Evolutionary conservation across 2,888 invertebrate genomes (phyloP), one percentile per base, ranked within the genome.

Genomic region (Hetaerina titia): DNA sequence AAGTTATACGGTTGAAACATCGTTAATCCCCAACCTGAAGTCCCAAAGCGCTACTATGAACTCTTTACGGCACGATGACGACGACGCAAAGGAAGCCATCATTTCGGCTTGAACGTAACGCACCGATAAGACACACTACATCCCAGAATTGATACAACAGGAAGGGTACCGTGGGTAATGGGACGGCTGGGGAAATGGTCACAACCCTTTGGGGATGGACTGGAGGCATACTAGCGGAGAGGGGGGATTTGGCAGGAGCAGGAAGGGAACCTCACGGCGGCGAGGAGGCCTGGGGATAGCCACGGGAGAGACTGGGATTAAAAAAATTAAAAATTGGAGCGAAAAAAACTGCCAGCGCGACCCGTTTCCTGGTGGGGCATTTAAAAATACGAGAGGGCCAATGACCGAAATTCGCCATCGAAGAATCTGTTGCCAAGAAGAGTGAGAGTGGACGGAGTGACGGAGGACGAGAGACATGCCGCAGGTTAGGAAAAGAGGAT

Each of bases 331-430:
- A 22, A 9, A 88, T 7, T 25, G 81, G 81, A 81, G 13, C 25
- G n/a, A 31, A n/a, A 89, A 89, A 58, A 89, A n/a, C 22, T n/a
- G n/a, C n/a, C 89, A 17, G 89, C 57, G 56, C 89, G 89, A 57
- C 56, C 89, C 89, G 31, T 57, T 89, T 89, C 89, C 58, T 56
- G 89, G 57, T 58, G 56, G n/a, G 89, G 57, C n/a, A 57, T 89
- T 89, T 89, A 89, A 89, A 89, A 89, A 89, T 89, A 89, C 89
- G 89, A 89, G 89, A 15, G 45, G 89, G 56, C 89, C 58, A 89
- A 89, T 57, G 56, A 89, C 89, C 89, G 89, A 22, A 57, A 89
- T 89, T 89, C 89, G 56, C 89, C 57, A 89, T 89, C 56, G 57
- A n/a, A 56, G 58, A 0, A 89, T 89, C 57, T 56, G 89, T 89